Evolutionary conservation across 2,113 vertebrate genomes (phyloP).

Genomic region (Camelus dromedarius): DNA sequence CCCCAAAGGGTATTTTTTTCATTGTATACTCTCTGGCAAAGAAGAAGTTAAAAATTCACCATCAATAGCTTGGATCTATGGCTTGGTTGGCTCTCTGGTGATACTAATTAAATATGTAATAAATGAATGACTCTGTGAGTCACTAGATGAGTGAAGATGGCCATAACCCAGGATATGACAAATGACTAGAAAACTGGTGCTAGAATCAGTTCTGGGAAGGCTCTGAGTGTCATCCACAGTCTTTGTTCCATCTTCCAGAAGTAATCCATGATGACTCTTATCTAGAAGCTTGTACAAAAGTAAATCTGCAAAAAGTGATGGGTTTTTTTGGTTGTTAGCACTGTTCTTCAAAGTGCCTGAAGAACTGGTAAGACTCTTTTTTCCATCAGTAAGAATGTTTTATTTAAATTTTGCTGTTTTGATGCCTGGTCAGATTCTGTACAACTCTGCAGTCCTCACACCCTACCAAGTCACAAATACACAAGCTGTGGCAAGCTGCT

Average conservation of each 20-base stretch:
- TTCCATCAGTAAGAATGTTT: too few relatives aligned
- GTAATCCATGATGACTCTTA: not conserved
- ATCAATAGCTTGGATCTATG: not conserved
- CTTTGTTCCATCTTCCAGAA: not conserved
- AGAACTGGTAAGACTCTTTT: not conserved
- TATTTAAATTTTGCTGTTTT: too few relatives aligned
- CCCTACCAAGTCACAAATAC: accelerated
- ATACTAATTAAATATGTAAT: not conserved
- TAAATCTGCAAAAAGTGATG: not conserved
- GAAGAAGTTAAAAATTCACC: not conserved
- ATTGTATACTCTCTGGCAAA: not conserved
- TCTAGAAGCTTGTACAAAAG: not conserved
- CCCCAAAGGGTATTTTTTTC: not conserved
- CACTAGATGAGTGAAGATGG: not conserved
- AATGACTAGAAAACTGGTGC: not conserved
- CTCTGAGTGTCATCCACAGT: not conserved
- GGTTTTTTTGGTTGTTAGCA: not conserved
- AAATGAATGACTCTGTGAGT: not conserved
- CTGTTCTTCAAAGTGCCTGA: not conserved
- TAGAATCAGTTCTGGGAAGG: not conserved
- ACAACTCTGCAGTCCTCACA: not conserved
- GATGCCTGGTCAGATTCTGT: not conserved
- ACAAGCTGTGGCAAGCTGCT: not conserved
- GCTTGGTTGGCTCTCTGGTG: not conserved
- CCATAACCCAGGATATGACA: not conserved